phyloP scores from a whole-genome alignment of 1,140 invertebrate species.

The Tribolium castaneum region DNA sequence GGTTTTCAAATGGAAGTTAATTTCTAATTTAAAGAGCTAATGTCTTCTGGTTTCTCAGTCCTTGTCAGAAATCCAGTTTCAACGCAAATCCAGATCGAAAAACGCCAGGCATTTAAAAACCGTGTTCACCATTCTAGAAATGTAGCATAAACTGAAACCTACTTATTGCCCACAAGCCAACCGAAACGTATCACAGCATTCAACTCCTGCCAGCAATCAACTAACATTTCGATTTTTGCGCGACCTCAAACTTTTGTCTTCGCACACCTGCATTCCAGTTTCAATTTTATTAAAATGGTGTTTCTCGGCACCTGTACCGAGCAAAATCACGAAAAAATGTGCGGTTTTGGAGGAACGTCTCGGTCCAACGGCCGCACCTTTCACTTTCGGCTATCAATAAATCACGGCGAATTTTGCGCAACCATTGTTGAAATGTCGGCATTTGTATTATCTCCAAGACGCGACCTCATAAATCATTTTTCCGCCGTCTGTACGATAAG shows the following conservation, averaged over 20 bases:
- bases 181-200: not conserved
- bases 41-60: no score
- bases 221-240: no score
- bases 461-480: slow-evolving; percentile 12
- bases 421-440: slow-evolving; percentile 3
- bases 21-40: no score
- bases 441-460: not conserved
- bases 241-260: no score
- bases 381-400: slow-evolving; percentile 15
- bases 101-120: not conserved
- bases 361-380: slow-evolving; percentile 2
- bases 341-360: not conserved
- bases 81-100: not conserved
- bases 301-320: not conserved
- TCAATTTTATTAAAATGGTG: not conserved
- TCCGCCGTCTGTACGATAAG: not conserved
- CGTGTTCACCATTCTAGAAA: not conserved
- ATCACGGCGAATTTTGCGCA: slow-evolving; percentile 2
- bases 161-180: not conserved
- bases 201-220: not conserved
- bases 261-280: not conserved
- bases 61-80: no score
- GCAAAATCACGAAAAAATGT: slow-evolving; percentile 5
- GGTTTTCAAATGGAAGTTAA: no score
- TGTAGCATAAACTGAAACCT: not conserved